A percentile compares a stretch with the other conserved stretches of the same genome.
Conservation (phyloP, 2,888 invertebrate genomes). For the Acleris emargana region DNA sequence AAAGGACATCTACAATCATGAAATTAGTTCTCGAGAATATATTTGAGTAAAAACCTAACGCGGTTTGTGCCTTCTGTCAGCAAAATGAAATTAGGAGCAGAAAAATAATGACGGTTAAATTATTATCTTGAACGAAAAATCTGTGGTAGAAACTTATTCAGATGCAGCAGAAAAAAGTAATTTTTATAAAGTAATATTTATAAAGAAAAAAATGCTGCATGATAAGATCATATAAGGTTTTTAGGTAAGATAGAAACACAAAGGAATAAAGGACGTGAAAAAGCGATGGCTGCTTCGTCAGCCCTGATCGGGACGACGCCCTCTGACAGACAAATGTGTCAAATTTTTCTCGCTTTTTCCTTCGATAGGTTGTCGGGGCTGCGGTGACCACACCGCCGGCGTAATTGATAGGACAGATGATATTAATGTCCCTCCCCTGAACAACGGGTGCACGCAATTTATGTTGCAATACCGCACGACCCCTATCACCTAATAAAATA, state of each 20-base stretch:
- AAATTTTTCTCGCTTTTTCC: conserved; percentile 68
- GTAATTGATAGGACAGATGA: conserved; percentile 78
- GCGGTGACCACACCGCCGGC: conserved; percentile 63
- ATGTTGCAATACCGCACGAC: conserved; percentile 64
- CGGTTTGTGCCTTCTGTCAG: no score
- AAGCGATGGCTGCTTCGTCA: conserved; percentile 20
- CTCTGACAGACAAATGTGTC: conserved; percentile 43
- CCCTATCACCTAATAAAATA: conserved; percentile 35
- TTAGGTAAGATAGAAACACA: not conserved
- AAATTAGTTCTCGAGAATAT: no score
- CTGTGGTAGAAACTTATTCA: no score
- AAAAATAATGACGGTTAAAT: no score
- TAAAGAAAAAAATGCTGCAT: no score
- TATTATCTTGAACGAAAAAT: no score
- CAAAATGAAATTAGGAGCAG: no score
- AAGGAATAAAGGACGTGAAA: conserved; percentile 2
- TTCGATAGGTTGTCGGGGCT: conserved; percentile 62
- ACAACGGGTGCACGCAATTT: conserved; percentile 71
- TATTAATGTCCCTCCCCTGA: conserved; percentile 67
- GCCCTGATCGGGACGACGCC: conserved; percentile 27
- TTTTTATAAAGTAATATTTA: no score
- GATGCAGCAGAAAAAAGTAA: no score
- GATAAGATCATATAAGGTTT: no score
- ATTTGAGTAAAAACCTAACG: no score
- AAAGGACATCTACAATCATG: no score